These are phyloP conservation scores for Buathra laborator DNA, from an alignment of 2,888 invertebrate genomes.

Conservation along the genomic window DNA sequence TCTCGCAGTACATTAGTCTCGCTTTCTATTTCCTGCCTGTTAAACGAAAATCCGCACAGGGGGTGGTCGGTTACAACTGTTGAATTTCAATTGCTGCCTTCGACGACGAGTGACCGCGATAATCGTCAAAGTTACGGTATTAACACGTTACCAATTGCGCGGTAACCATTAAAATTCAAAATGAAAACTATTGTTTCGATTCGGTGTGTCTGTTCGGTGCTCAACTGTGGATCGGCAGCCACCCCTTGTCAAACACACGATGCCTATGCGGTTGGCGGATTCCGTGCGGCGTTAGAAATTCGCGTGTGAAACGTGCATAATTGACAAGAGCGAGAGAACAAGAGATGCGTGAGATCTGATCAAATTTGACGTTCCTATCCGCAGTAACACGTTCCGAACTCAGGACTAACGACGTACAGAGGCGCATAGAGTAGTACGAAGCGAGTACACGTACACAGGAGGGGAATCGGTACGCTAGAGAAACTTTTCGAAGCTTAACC, in stretches of 20 bases:
- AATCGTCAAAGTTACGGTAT: background rate
- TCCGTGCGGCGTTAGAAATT: slow-evolving; percentile 36
- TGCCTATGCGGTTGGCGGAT: slow-evolving; percentile 27
- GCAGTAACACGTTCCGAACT: slow-evolving; percentile 74
- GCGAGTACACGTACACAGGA: slow-evolving; percentile 12
- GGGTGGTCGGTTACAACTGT: background rate
- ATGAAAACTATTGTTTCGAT: slow-evolving; percentile 52
- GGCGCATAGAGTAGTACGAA: slow-evolving; percentile 3
- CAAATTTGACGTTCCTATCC: slow-evolving; percentile 78
- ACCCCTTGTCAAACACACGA: slow-evolving; percentile 43
- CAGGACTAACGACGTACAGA: slow-evolving; percentile 73
- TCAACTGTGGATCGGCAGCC: background rate
- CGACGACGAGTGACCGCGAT: slow-evolving; percentile 8
- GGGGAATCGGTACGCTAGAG: slow-evolving; percentile 40
- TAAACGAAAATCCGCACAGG: background rate
- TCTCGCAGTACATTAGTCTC: slow-evolving; percentile 80
- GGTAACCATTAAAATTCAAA: slow-evolving; percentile 47
- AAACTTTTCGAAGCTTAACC: slow-evolving; percentile 74
- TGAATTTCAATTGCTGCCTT: slow-evolving; percentile 29
- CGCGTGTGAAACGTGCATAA: slow-evolving; percentile 77
- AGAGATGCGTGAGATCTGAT: slow-evolving; percentile 54
- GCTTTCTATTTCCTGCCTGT: slow-evolving; percentile 68
- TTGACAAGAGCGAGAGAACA: slow-evolving; percentile 71
- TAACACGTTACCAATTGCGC: background rate
- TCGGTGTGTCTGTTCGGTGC: slow-evolving; percentile 27